Conservation (phyloP, 2,113 vertebrate species). For the Ibidorhyncha struthersii region DNA sequence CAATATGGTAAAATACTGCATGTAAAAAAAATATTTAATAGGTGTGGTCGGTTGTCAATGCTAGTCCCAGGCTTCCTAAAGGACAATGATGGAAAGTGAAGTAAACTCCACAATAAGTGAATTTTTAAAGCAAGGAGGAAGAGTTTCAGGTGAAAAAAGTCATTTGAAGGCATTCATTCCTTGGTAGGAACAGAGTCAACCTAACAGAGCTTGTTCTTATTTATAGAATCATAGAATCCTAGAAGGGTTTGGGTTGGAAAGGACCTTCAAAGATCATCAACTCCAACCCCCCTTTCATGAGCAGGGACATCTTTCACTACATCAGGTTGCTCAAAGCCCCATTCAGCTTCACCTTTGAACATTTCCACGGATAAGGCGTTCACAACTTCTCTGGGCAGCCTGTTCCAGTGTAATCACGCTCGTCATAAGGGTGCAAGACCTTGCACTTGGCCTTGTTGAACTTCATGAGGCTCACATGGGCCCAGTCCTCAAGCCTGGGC, state of each 20-base stretch:
- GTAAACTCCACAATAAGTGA: not conserved
- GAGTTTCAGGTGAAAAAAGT: not conserved
- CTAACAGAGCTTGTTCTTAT: not conserved
- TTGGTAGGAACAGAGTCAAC: not conserved
- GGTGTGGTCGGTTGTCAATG: not conserved
- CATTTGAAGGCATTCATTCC: not conserved
- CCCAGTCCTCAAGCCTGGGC: not conserved
- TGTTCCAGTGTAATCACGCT: not conserved
- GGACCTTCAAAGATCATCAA: not conserved
- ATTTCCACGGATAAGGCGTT: not conserved
- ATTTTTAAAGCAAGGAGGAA: not conserved
- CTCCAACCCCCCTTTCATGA: not conserved
- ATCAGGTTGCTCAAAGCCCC: not conserved
- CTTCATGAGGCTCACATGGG: not conserved
- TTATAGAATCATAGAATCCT: not conserved
- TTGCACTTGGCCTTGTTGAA: not conserved
- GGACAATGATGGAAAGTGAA: not conserved
- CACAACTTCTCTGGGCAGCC: not conserved
- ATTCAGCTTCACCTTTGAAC: not conserved
- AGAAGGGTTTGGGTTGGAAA: not conserved
- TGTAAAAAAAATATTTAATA: not conserved
- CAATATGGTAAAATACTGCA: not conserved
- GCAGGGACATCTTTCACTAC: not conserved
- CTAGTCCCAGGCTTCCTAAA: not conserved
- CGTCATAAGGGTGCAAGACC: not conserved